phyloP scores from a whole-genome alignment of 2,888 invertebrate species.

The Adelognathus sp. region DNA sequence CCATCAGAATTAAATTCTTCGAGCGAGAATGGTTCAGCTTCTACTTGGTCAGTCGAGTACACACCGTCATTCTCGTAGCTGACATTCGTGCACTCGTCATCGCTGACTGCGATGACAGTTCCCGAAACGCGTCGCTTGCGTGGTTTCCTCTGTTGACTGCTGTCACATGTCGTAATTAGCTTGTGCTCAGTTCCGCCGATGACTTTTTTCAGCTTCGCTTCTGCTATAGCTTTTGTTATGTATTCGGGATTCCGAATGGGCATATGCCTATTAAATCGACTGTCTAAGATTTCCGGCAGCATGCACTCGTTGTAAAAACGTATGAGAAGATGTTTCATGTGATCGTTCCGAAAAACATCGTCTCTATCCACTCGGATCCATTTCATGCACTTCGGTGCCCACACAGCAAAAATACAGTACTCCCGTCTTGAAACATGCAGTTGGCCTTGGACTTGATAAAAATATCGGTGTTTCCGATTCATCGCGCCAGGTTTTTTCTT shows the following conservation, averaged over 20 bases:
- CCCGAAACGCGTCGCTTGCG: background rate
- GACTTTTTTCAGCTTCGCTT: background rate
- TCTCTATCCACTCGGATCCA: conserved; percentile 46
- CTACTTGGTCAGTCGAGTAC: no score
- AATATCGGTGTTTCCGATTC: conserved; percentile 56
- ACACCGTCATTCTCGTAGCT: no score
- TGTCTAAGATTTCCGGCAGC: conserved; percentile 64
- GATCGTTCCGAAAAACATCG: conserved; percentile 52
- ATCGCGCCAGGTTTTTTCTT: conserved; percentile 41
- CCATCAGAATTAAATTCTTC: no score
- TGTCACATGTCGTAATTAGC: background rate
- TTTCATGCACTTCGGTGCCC: conserved; percentile 54
- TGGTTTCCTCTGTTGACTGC: background rate
- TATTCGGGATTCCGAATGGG: conserved; percentile 46
- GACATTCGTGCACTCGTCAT: background rate
- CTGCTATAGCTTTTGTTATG: conserved; percentile 24
- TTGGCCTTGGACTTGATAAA: conserved; percentile 63
- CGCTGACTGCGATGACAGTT: background rate
- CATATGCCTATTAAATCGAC: conserved; percentile 1
- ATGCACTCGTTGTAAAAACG: conserved; percentile 58
- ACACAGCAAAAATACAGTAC: conserved; percentile 62
- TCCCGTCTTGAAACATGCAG: conserved; percentile 57
- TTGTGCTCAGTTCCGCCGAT: background rate
- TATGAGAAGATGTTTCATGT: conserved; percentile 40
- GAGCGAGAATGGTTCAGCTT: no score